Percentiles rank a stretch among this genome's conserved stretches.
Evolutionary conservation across 2,113 vertebrate species (phyloP).

Genomic region (Symphodus melops): DNA sequence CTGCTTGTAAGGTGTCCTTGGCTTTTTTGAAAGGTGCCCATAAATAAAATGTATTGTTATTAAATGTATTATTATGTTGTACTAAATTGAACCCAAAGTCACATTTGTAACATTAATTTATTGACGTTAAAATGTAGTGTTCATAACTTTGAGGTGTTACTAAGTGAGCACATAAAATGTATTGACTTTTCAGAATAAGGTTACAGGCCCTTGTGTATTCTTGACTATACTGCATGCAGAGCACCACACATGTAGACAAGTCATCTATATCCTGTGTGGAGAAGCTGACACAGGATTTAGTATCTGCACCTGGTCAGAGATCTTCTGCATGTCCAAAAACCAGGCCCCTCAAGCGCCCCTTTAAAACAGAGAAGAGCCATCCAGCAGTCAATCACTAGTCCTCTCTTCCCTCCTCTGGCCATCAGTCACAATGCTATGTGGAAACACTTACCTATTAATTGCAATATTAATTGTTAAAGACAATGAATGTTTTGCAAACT

Average conservation of each 20-base stretch:
- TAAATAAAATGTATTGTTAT: too few species aligned
- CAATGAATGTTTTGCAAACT: slow-evolving; percentile 2
- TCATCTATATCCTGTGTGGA: slow-evolving; percentile 58
- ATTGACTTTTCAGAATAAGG: slow-evolving; percentile 16
- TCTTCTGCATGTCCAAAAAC: slow-evolving; percentile 61
- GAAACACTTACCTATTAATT: too few species aligned
- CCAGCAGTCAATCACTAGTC: slow-evolving; percentile 66
- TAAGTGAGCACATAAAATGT: slow-evolving; percentile 14
- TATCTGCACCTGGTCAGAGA: slow-evolving; percentile 78
- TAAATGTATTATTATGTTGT: too few species aligned
- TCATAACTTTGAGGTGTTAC: slow-evolving; percentile 6
- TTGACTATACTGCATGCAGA: slow-evolving; percentile 26
- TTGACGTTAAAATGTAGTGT: not conserved
- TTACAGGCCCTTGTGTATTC: slow-evolving; percentile 49
- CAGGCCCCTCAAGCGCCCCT: slow-evolving; percentile 68
- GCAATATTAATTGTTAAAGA: not conserved
- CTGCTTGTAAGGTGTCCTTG: too few species aligned
- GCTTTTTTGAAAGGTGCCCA: too few species aligned
- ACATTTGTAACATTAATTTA: not conserved
- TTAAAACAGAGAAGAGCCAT: slow-evolving; percentile 73
- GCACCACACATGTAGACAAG: slow-evolving; percentile 68
- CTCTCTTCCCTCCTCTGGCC: slow-evolving; percentile 30
- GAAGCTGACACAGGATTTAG: slow-evolving; percentile 69
- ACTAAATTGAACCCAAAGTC: not conserved
- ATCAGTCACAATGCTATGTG: slow-evolving; percentile 11